Conservation (phyloP, 2,888 invertebrate species). For the Heteropelma amictum region DNA sequence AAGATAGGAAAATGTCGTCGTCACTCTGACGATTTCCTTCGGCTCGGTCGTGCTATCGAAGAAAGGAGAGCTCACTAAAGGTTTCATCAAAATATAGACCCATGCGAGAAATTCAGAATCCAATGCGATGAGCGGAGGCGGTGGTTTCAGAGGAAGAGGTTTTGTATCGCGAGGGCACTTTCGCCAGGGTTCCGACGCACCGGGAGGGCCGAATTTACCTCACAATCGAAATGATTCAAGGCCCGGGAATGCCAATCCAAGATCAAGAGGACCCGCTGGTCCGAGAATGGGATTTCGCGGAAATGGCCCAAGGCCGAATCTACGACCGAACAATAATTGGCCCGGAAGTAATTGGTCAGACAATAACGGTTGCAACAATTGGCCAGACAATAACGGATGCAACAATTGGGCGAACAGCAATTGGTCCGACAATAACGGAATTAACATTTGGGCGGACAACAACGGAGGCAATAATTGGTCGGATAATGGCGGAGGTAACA, state of each 20-base stretch:
- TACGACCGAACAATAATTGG: slow-evolving; percentile 12
- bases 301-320: not conserved
- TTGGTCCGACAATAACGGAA: not conserved
- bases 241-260: not conserved
- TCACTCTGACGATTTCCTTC: not conserved
- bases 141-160: slow-evolving; percentile 69
- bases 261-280: not conserved
- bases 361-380: not conserved
- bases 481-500: not conserved
- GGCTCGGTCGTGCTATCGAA: not conserved
- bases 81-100: not conserved
- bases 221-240: slow-evolving; percentile 29
- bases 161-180: slow-evolving; percentile 65
- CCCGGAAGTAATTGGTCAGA: slow-evolving; percentile 20
- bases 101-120: slow-evolving; percentile 23
- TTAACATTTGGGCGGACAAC: not conserved
- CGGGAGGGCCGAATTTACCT: slow-evolving; percentile 32
- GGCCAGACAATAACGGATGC: slow-evolving; percentile 1
- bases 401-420: not conserved
- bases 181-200: slow-evolving; percentile 48
- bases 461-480: slow-evolving; percentile 14
- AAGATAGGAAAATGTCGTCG: too few relatives aligned
- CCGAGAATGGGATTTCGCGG: not conserved
- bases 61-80: not conserved
- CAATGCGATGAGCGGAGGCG: slow-evolving; percentile 67